Percentiles rank a stretch among this genome's conserved stretches.
These are phyloP conservation scores for Lampropteryx suffumata DNA, from an alignment of 2,888 invertebrate genomes.

Conservation along the genomic window DNA sequence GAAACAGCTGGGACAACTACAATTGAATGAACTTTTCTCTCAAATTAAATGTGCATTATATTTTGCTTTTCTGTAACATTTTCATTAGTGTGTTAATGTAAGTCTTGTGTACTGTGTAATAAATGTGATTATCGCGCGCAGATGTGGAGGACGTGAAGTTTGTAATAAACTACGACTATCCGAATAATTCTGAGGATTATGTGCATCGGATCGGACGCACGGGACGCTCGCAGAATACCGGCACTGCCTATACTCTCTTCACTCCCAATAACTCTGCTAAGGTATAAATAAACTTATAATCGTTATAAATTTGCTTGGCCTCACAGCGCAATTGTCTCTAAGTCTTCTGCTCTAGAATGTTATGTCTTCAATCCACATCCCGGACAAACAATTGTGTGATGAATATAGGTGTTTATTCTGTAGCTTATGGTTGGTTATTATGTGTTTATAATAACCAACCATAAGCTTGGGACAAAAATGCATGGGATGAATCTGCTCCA, in stretches of 20 bases:
- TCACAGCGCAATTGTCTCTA: too few relatives aligned
- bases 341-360: too few relatives aligned
- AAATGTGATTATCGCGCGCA: constrained; percentile 63
- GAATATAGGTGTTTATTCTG: too few relatives aligned
- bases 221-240: constrained; percentile 95
- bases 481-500: too few relatives aligned
- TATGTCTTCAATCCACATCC: too few relatives aligned
- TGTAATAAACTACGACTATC: constrained; percentile 99
- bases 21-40: constrained; percentile 30
- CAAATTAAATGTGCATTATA: constrained; percentile 18
- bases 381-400: too few relatives aligned
- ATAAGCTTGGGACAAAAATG: too few relatives aligned
- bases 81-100: constrained; percentile 18
- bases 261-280: constrained; percentile 95
- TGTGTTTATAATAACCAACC: too few relatives aligned
- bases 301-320: background rate
- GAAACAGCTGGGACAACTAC: constrained; percentile 13
- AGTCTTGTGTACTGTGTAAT: constrained; percentile 13
- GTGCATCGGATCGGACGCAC: constrained; percentile 98
- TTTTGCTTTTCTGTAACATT: constrained; percentile 29
- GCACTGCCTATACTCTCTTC: constrained; percentile 98
- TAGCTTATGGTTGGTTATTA: too few relatives aligned
- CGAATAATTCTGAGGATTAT: constrained; percentile 98
- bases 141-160: constrained; percentile 99
- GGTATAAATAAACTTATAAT: constrained; percentile 41